These are phyloP conservation scores for Calypte anna DNA, from an alignment of 2,113 vertebrate genomes.

Conservation along the genomic window DNA sequence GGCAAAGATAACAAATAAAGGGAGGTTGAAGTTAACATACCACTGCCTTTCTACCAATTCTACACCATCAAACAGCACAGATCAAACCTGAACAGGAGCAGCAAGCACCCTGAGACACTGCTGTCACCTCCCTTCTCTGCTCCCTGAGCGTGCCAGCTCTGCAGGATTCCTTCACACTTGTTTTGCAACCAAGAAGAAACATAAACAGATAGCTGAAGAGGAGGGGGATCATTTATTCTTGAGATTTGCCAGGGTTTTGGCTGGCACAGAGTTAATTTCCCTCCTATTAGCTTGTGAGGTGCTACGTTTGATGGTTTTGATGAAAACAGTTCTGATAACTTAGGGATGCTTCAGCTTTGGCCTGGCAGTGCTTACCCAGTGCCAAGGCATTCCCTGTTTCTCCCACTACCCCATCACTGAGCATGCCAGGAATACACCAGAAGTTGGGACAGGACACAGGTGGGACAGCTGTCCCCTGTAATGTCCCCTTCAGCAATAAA, in stretches of 20 bases:
- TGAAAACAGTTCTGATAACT: neutral
- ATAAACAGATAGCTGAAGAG: neutral
- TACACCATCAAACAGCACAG: neutral
- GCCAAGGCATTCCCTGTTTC: neutral
- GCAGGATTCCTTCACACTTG: neutral
- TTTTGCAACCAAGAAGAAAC: neutral
- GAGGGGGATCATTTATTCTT: neutral
- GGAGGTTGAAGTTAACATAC: neutral
- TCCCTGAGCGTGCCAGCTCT: neutral
- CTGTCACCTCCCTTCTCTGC: neutral
- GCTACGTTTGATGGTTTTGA: neutral
- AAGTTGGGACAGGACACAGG: neutral
- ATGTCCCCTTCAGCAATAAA: neutral
- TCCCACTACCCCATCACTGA: accelerated
- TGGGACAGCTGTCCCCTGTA: neutral
- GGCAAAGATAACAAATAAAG: neutral
- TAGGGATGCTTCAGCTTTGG: neutral
- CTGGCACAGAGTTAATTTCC: neutral
- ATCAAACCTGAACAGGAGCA: neutral
- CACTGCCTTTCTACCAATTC: neutral
- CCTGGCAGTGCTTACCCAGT: neutral
- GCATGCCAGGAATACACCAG: neutral
- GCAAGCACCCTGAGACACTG: neutral
- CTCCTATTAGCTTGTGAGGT: neutral
- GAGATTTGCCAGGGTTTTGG: neutral